Conservation (phyloP, 1,140 invertebrate genomes). For the Chrysomallon squamiferum region DNA sequence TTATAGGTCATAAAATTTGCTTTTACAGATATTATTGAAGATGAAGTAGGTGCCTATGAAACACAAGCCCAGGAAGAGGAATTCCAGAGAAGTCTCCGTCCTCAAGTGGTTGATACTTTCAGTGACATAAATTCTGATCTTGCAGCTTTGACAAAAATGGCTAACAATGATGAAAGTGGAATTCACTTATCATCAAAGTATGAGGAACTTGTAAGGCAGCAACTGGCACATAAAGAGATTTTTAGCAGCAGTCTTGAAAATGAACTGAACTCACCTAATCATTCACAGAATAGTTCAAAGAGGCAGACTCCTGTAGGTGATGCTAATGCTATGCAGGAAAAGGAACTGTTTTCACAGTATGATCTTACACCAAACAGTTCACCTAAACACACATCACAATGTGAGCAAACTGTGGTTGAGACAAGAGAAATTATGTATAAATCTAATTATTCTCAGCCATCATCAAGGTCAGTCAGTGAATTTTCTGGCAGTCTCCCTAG, state of each 20-base stretch:
- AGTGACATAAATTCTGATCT: conserved; percentile 15
- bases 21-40: conserved; percentile 17
- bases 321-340: conserved; percentile 1
- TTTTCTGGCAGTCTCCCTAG: conserved; percentile 14
- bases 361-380: background rate
- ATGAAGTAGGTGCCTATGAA: conserved; percentile 13
- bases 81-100: conserved; percentile 9
- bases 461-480: conserved; percentile 15
- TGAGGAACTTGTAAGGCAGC: conserved; percentile 31
- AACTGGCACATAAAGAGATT: conserved; percentile 16
- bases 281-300: conserved; percentile 11
- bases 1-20: no score
- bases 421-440: background rate
- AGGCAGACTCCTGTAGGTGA: conserved; percentile 39
- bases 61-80: conserved; percentile 7
- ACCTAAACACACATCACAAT: conserved; percentile 17
- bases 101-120: conserved; percentile 9
- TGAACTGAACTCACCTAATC: conserved; percentile 7
- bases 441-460: background rate
- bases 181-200: conserved; percentile 29
- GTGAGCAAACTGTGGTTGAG: background rate
- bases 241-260: conserved; percentile 16
- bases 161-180: conserved; percentile 2
- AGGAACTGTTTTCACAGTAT: background rate
- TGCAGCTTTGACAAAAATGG: conserved; percentile 15